phyloP scores from a whole-genome alignment of 37 sponge, comb jelly and placozoan genomes.

The Sycon ciliatum region DNA sequence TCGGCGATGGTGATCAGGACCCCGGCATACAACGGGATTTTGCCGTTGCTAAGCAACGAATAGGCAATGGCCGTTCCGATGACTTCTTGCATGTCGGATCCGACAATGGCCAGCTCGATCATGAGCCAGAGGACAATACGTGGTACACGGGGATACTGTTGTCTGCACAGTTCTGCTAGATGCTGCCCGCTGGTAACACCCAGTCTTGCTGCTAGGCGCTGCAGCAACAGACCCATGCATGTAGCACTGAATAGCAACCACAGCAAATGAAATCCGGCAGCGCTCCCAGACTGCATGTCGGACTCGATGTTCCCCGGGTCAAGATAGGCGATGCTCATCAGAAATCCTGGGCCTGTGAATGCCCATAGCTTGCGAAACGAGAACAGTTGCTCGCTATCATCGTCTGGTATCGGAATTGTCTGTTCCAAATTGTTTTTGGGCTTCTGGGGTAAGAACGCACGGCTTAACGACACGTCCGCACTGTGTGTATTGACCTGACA shows the following conservation, averaged over 20 bases:
- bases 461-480: too few relatives aligned
- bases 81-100: conserved; percentile 53
- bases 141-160: conserved; percentile 26
- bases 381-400: too few relatives aligned
- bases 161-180: conserved; percentile 28
- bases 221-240: conserved; percentile 16
- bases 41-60: conserved; percentile 13
- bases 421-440: too few relatives aligned
- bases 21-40: conserved; percentile 39
- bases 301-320: conserved; percentile 97
- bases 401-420: too few relatives aligned
- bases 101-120: conserved; percentile 42
- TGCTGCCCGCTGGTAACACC: conserved; percentile 29
- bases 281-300: conserved; percentile 80
- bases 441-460: too few relatives aligned
- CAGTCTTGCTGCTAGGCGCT: conserved; percentile 19
- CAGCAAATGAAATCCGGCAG: conserved; percentile 40
- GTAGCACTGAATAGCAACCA: conserved; percentile 12
- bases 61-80: conserved; percentile 33
- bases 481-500: too few relatives aligned
- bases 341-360: conserved; percentile 91
- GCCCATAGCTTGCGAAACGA: conserved; percentile 83
- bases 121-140: conserved; percentile 35
- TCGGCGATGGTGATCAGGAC: conserved; percentile 30
- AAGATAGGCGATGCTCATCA: conserved; percentile 97